These are phyloP conservation scores for Sapayoa aenigma DNA, from an alignment of 2,113 vertebrate species.

Conservation along the genomic window DNA sequence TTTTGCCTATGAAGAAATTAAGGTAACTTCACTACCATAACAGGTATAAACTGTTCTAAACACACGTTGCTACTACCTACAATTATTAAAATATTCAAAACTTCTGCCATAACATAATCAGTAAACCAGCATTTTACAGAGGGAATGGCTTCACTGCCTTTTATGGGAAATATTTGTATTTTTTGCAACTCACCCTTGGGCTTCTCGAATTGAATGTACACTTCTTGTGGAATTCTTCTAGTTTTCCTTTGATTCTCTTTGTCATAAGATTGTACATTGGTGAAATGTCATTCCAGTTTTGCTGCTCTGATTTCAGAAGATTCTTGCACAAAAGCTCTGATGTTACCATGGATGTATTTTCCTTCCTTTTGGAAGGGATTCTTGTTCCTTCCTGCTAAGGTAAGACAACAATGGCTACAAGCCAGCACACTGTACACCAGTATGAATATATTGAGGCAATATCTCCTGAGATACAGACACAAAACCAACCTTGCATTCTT, in stretches of 20 bases:
- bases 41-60: neutral
- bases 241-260: conserved; percentile 76
- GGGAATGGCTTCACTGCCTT: neutral
- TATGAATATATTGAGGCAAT: neutral
- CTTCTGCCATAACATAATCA: neutral
- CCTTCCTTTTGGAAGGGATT: neutral
- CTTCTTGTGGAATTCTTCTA: conserved; percentile 68
- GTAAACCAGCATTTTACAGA: neutral
- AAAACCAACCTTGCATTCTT: neutral
- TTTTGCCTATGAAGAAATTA: neutral
- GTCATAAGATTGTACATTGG: conserved; percentile 73
- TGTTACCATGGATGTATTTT: neutral
- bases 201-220: conserved; percentile 52
- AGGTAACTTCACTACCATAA: neutral
- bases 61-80: neutral
- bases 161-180: neutral
- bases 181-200: conserved; percentile 76
- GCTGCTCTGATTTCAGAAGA: conserved; percentile 62
- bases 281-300: conserved; percentile 62
- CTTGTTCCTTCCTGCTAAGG: conserved; percentile 7
- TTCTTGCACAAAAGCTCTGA: conserved; percentile 62
- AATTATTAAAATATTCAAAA: neutral
- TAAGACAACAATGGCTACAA: neutral
- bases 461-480: neutral
- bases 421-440: neutral